phyloP scores from a whole-genome alignment of 1,140 invertebrate genomes.

The Bombus difficillimus region DNA sequence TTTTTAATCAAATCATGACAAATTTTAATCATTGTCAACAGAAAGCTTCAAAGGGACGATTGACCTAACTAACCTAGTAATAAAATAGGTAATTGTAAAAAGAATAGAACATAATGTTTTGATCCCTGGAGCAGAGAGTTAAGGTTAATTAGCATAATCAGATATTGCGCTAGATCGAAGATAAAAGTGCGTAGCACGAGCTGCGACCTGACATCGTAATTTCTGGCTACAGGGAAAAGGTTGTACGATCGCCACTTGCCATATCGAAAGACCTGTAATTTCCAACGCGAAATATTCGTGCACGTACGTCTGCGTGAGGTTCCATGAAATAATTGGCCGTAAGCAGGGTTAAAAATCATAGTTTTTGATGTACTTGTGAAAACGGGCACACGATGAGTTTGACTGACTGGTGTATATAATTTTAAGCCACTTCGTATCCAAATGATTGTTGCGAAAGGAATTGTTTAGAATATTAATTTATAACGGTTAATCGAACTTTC shows the following conservation, averaged over 20 bases:
- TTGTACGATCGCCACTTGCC: conserved; percentile 16
- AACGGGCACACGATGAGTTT: conserved; percentile 62
- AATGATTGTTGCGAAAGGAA: not conserved
- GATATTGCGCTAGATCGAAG: conserved; percentile 11
- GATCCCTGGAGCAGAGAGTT: not conserved
- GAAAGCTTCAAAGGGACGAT: not conserved
- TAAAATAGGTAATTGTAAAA: not conserved
- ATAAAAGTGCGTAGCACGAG: conserved; percentile 4
- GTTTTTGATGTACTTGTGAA: conserved; percentile 20
- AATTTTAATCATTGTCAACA: too few relatives aligned
- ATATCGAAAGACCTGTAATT: conserved; percentile 46
- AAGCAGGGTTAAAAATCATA: conserved; percentile 14
- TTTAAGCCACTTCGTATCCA: not conserved
- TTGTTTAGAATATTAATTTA: not conserved
- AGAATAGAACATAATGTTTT: not conserved
- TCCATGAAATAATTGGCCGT: not conserved
- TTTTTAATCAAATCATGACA: too few relatives aligned
- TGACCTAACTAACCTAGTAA: not conserved
- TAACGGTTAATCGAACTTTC: not conserved
- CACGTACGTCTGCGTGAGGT: not conserved
- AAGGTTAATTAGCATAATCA: conserved; percentile 29
- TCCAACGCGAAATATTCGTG: conserved; percentile 34
- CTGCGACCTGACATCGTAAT: conserved; percentile 21
- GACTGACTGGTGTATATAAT: not conserved
- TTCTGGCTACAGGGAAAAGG: conserved; percentile 14